Evolutionary conservation across 2,797 vertebrate species (phyloP).

Genomic region (Odontamblyopus rebecca): DNA sequence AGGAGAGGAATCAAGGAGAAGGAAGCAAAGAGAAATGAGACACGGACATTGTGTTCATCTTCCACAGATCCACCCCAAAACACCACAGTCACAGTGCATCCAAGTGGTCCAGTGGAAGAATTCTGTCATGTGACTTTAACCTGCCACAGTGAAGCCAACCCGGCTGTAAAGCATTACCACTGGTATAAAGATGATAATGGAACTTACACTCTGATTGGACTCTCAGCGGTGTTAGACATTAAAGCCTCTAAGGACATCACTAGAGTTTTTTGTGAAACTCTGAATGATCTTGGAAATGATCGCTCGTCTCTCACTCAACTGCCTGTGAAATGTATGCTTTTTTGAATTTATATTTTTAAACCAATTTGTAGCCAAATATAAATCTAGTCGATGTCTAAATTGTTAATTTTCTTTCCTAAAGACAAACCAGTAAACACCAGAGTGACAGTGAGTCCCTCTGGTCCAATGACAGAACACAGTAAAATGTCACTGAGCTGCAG

Average conservation of each 20-base stretch:
- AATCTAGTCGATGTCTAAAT: too few species aligned
- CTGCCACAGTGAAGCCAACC: constrained; percentile 1
- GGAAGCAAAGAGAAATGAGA: too few species aligned
- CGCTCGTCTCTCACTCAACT: neutral
- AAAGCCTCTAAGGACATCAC: neutral
- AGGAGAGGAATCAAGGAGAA: too few species aligned
- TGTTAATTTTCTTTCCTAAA: neutral
- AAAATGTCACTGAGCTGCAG: constrained; percentile 20
- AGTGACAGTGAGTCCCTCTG: constrained; percentile 7
- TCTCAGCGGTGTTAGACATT: neutral
- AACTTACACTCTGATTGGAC: neutral
- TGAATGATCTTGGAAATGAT: neutral
- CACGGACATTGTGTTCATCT: neutral
- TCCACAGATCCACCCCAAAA: neutral
- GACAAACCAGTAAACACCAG: constrained; percentile 3
- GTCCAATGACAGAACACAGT: constrained; percentile 13
- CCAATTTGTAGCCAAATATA: too few species aligned
- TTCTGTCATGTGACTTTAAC: neutral
- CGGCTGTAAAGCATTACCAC: neutral
- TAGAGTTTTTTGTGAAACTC: neutral
- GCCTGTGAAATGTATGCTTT: neutral
- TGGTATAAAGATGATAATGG: constrained; percentile 1
- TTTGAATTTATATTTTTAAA: neutral
- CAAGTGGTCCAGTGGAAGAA: neutral
- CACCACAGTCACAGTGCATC: neutral